Evolutionary conservation across 2,797 vertebrate genomes (phyloP).

Genomic region (Brachyalestes nurse): DNA sequence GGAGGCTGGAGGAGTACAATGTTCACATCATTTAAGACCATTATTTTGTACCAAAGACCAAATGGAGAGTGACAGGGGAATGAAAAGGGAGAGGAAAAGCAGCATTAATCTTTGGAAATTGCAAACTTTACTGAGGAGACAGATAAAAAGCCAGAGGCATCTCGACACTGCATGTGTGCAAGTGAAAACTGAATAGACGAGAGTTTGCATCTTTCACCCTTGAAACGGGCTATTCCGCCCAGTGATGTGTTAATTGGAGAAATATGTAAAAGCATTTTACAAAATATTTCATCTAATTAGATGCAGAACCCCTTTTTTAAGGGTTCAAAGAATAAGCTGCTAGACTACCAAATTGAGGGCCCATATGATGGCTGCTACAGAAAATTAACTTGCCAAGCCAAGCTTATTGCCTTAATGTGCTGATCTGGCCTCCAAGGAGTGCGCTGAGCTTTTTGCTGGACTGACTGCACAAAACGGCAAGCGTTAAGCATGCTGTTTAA

Average conservation of each 20-base stretch:
- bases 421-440: constrained; percentile 23
- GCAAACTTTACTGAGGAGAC: constrained; percentile 3
- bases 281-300: constrained; percentile 18
- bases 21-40: constrained; percentile 18
- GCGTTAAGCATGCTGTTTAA: constrained; percentile 25
- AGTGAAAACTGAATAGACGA: neutral
- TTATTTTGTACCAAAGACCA: constrained; percentile 31
- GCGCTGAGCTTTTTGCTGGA: constrained; percentile 18
- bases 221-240: neutral
- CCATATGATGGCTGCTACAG: neutral
- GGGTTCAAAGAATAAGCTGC: constrained; percentile 3
- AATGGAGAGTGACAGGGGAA: neutral
- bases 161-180: neutral
- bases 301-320: neutral
- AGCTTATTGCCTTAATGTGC: constrained; percentile 29
- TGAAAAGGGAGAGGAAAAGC: neutral
- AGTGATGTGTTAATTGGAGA: constrained; percentile 23
- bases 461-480: constrained; percentile 25
- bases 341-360: neutral
- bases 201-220: neutral
- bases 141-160: neutral
- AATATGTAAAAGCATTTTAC: neutral
- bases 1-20: constrained; percentile 27
- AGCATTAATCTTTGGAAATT: constrained; percentile 14
- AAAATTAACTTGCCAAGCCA: constrained; percentile 32